Evolutionary conservation across 2,113 vertebrate species (phyloP).

Genomic region (Spheniscus mendiculus): DNA sequence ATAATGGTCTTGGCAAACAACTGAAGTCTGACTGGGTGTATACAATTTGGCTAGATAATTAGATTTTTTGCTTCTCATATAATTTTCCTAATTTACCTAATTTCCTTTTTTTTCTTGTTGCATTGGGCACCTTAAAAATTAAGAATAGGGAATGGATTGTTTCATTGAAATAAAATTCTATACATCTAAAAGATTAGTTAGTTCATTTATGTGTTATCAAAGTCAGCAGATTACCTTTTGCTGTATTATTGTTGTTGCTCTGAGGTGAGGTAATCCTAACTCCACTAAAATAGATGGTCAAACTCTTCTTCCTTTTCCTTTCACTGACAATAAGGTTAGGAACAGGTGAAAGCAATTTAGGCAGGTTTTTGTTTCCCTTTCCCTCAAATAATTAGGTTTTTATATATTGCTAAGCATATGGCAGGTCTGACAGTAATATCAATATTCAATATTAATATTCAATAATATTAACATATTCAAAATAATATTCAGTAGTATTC

Average conservation of each 20-base stretch:
- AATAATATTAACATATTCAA: neutral
- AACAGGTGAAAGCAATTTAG: neutral
- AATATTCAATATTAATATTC: neutral
- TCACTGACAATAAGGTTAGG: neutral
- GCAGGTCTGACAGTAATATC: neutral
- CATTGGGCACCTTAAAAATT: neutral
- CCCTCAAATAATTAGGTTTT: neutral
- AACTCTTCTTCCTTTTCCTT: neutral
- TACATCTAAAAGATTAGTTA: neutral
- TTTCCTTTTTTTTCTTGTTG: neutral
- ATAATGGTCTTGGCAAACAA: conserved; percentile 1
- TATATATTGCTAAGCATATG: neutral
- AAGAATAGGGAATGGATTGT: neutral
- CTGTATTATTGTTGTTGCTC: neutral
- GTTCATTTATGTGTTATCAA: neutral
- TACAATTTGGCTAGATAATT: conserved; percentile 24
- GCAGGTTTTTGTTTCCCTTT: neutral
- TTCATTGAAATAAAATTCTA: neutral
- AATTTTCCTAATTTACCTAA: neutral
- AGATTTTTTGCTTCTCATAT: neutral
- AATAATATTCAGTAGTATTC: neutral
- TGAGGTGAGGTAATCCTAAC: neutral
- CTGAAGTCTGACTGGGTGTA: neutral
- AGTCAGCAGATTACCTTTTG: neutral
- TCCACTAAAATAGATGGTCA: neutral